phyloP scores from a whole-genome alignment of 2,797 vertebrate species.

The Thaleichthys pacificus region DNA sequence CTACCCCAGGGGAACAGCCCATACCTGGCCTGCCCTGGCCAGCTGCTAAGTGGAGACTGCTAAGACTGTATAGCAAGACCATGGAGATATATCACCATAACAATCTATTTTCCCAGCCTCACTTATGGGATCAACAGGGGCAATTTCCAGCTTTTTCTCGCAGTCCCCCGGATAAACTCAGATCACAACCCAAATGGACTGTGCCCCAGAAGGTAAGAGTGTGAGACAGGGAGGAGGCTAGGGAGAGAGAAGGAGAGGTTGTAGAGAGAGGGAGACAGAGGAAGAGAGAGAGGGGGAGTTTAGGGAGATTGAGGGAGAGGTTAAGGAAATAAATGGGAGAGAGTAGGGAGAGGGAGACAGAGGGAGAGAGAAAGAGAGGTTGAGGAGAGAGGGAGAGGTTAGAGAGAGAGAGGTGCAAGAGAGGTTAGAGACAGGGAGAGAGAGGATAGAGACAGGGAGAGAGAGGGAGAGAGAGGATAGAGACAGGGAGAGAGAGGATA shows the following conservation, averaged over 20 bases:
- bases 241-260: too few relatives aligned
- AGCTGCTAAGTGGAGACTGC: slow-evolving; percentile 49
- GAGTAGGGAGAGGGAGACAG: too few relatives aligned
- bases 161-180: slow-evolving; percentile 29
- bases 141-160: slow-evolving; percentile 57
- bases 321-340: too few relatives aligned
- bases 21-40: slow-evolving; percentile 39
- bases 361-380: too few relatives aligned
- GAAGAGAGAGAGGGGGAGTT: too few relatives aligned
- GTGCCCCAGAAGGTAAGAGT: background rate
- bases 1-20: slow-evolving; percentile 21
- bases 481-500: background rate
- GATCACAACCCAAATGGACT: slow-evolving; percentile 21
- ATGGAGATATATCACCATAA: slow-evolving; percentile 43
- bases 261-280: too few relatives aligned
- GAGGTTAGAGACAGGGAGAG: too few relatives aligned
- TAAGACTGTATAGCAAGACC: slow-evolving; percentile 32
- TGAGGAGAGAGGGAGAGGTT: too few relatives aligned
- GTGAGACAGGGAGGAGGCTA: background rate
- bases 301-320: too few relatives aligned
- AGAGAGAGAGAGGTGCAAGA: too few relatives aligned
- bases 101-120: slow-evolving; percentile 59
- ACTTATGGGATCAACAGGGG: slow-evolving; percentile 58
- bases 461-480: too few relatives aligned
- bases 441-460: too few relatives aligned